Conservation (phyloP, 2,888 invertebrate genomes). For the Eristalinus aeneus region DNA sequence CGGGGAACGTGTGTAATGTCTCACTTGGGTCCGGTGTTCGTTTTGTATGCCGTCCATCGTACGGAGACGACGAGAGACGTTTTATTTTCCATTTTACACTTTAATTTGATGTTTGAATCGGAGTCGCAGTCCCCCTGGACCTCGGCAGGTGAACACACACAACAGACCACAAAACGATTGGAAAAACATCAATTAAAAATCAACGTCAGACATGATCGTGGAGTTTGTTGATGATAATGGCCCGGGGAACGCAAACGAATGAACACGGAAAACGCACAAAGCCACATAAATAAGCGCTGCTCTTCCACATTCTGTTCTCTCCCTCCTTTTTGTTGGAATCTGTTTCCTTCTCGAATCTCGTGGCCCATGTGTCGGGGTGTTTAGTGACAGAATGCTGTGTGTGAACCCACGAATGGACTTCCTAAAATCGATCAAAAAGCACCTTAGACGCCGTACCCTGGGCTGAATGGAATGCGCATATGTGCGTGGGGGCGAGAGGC, state of each 20-base stretch:
- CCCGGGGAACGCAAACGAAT: slow-evolving; percentile 16
- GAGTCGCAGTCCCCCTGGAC: background rate
- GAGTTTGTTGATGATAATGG: slow-evolving; percentile 69
- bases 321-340: background rate
- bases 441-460: slow-evolving; percentile 13
- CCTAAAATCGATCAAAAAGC: slow-evolving; percentile 67
- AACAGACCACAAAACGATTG: slow-evolving; percentile 61
- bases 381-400: slow-evolving; percentile 63
- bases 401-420: slow-evolving; percentile 64
- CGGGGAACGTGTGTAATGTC: slow-evolving; percentile 55
- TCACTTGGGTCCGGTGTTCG: slow-evolving; percentile 51
- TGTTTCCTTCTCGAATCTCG: background rate
- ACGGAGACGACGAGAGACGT: slow-evolving; percentile 4
- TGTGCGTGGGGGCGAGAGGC: background rate
- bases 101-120: slow-evolving; percentile 60
- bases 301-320: slow-evolving; percentile 8
- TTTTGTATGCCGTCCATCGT: background rate
- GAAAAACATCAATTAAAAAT: slow-evolving; percentile 80
- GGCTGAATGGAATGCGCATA: background rate
- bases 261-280: slow-evolving; percentile 20
- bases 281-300: slow-evolving; percentile 20
- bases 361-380: slow-evolving; percentile 25
- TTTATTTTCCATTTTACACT: slow-evolving; percentile 66
- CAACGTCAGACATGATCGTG: slow-evolving; percentile 80
- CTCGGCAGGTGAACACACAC: slow-evolving; percentile 16